Percentiles rank a stretch among this genome's conserved stretches.
Conservation (phyloP, 1,140 invertebrate species). For the Thaumetopoea pityocampa region DNA sequence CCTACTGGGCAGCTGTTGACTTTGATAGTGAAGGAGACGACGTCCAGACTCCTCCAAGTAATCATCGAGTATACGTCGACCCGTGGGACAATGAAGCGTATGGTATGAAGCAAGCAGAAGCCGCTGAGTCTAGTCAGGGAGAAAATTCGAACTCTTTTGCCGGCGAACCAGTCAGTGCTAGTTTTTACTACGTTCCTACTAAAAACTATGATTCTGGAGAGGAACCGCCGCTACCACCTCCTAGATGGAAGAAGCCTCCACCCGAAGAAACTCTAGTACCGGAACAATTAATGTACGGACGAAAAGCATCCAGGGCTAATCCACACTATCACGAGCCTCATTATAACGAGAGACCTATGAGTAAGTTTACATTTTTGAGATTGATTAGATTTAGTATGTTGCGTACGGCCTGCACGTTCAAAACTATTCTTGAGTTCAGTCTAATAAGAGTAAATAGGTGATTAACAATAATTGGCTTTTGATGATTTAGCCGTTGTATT, state of each 20-base stretch:
- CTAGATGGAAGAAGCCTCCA: slow-evolving; percentile 36
- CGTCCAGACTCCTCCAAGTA: slow-evolving; percentile 39
- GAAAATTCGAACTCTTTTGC: slow-evolving; percentile 68
- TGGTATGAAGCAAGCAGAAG: slow-evolving; percentile 78
- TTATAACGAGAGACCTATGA: slow-evolving; percentile 49
- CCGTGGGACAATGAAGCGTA: slow-evolving; percentile 86
- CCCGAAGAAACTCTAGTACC: slow-evolving; percentile 46
- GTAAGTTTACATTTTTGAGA: slow-evolving; percentile 38
- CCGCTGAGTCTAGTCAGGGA: slow-evolving; percentile 65
- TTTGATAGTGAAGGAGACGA: slow-evolving; percentile 76
- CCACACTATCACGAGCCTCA: slow-evolving; percentile 4
- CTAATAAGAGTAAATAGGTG: no score
- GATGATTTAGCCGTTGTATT: no score
- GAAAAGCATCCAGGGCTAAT: slow-evolving; percentile 45
- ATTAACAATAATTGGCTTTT: no score
- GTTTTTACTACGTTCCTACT: slow-evolving; percentile 75
- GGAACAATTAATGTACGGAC: slow-evolving; percentile 46
- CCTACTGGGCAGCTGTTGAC: slow-evolving; percentile 76
- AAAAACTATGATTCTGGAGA: slow-evolving; percentile 67
- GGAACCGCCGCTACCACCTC: slow-evolving; percentile 35
- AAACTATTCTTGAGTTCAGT: no score
- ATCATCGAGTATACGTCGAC: slow-evolving; percentile 79
- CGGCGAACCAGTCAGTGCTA: slow-evolving; percentile 74
- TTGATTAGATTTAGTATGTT: slow-evolving; percentile 2
- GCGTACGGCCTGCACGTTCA: no score